Base-by-base conservation (phyloP, 2,113 vertebrate species). In the Hystrix cristata region DNA sequence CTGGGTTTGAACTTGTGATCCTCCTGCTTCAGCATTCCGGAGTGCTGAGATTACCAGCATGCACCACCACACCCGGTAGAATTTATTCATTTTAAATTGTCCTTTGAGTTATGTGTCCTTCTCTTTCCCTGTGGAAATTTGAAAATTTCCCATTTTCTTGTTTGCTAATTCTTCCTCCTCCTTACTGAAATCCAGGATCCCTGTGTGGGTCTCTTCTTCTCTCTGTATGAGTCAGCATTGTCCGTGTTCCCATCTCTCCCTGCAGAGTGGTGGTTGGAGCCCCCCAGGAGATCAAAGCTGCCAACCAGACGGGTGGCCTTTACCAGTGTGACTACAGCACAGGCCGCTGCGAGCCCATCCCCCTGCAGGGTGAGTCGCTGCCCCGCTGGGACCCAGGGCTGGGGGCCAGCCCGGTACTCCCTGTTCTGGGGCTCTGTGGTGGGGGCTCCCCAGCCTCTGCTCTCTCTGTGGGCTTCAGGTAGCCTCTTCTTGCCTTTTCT, bases 211-310 rank as follows among this genome's bases (percentile, higher is more conserved):
- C 29, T 48, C 34, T 19, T 29, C 23, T 51, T 46, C 62, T 21
- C 34, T 81, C 55, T 53, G 67, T 19, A 27, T 19, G 31, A 29
- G 48, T 55, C 19, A 9, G 38, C 8, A 0, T 7, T 91, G 48
- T 67, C 67, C 84, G 57, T 76, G 0, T 79, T 91, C 11, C 34
- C 13, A 13, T 4, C 3, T 94, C n/a, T 86, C 7, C 51, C 57
- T 7, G 0, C 78, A 98, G 97, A 67, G 12, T 98, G 31, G 95
- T 96, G 64, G 96, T 98, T 38, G 97, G 97, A 90, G 98, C 97
- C 8, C 97, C 97, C 46, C 95, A 92, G 78, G 97, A 98, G 87
- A 55, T 67, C 88, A 88, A 11, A 46, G 38, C 85, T 29, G 4
- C 57, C 18, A 92, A 98, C 53, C 94, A 97, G 53, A 97, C 94